A percentile compares a stretch with the other conserved stretches of the same genome.
Conservation (phyloP, 2,113 vertebrate genomes). For the Panthera uncia region DNA sequence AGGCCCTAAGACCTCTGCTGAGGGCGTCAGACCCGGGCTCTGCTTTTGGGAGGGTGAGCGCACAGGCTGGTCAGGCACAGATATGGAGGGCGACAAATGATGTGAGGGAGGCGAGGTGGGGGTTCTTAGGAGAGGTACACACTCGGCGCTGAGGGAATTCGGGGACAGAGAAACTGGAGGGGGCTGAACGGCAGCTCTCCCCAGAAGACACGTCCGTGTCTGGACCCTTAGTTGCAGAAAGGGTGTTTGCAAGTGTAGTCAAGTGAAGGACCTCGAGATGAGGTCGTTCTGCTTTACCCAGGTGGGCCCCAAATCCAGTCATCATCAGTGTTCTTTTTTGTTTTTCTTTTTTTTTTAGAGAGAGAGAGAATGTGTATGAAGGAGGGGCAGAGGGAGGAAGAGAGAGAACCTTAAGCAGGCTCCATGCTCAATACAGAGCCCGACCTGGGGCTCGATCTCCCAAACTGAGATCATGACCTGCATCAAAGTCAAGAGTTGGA, state of each 20-base stretch:
- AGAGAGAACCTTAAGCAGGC: no score
- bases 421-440: no score
- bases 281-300: neutral
- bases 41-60: neutral
- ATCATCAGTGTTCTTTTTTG: no score
- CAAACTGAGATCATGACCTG: no score
- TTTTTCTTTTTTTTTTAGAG: no score
- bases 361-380: no score
- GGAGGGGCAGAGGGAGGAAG: no score
- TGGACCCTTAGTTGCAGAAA: neutral
- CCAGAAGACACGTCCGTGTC: neutral
- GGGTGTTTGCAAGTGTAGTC: neutral
- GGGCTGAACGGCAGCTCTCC: neutral
- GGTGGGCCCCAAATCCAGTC: neutral
- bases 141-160: neutral
- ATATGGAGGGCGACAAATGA: neutral
- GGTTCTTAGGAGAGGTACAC: neutral
- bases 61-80: neutral
- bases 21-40: neutral
- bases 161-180: neutral
- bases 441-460: no score
- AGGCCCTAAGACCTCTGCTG: neutral
- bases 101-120: fast-evolving
- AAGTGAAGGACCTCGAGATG: neutral
- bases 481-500: no score